Base-by-base conservation (phyloP, 1,140 invertebrate genomes). In the Lethrus apterus region DNA sequence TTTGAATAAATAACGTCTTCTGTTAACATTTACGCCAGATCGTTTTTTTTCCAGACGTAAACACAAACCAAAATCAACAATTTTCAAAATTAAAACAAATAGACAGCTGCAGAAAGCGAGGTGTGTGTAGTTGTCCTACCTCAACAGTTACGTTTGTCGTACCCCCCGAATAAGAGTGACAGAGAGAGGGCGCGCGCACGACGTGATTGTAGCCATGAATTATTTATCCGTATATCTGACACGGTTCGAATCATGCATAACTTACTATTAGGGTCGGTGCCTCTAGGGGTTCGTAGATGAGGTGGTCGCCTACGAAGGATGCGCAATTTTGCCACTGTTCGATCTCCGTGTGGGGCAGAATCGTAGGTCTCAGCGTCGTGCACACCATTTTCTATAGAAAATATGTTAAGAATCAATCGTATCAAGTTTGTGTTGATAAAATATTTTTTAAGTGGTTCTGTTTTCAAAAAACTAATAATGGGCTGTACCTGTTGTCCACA, bases 321-420 rank as follows among this genome's bases (percentile, higher is more conserved):
- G 75, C 69, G 43, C 78, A 69, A 14, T 76, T 77, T 54, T 74
- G 62, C 78, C 80, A 83, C 3, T 68, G 73, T 47, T 69, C 71
- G 11, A 81, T 67, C 51, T 77, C 74, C 0, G 71, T 66, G 60
- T 73, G 79, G 7, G 74, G 73, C 19, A 81, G 62, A 30, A 73
- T 75, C 19, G 79, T 81, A 20, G 76, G 76, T 17, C 78, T 70
- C 46, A 85, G 74, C n/a, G 74, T 70, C 8, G 79, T 81, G 46
- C 78, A 84, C 33, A 84, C 78, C 70, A 83, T 81, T 76, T 81
- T 84, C 79, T 82, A 57, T 41, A 68, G 63, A 32, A 32, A 26
- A 26, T 26, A 26, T 7, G n/a, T 26, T 26, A 26, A 26, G n/a
- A 7, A 7, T 26, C 5, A 26, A 7, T 26, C 23, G n/a, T 26